phyloP scores from a whole-genome alignment of 2,888 invertebrate genomes.

The Mycalesis mineus region DNA sequence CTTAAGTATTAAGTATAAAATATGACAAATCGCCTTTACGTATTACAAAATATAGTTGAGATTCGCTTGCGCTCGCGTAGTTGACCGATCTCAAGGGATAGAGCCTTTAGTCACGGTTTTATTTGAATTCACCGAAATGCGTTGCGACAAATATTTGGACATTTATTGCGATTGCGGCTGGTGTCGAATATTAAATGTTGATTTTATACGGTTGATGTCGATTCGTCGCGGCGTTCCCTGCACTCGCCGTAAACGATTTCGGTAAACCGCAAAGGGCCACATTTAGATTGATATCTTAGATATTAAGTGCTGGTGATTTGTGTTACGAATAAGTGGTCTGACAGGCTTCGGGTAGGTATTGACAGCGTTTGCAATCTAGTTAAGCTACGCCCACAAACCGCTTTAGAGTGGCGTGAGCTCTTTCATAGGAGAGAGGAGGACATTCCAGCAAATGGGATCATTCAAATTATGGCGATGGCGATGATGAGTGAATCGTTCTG shows the following conservation, averaged over 20 bases:
- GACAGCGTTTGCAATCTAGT: background rate
- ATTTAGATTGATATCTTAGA: conserved; percentile 22
- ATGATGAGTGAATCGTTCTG: no score
- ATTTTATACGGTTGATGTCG: conserved; percentile 52
- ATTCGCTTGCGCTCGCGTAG: conserved; percentile 28
- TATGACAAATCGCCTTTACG: conserved; percentile 6
- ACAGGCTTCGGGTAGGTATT: background rate
- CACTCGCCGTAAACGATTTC: conserved; percentile 44
- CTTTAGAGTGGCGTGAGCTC: no score
- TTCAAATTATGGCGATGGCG: no score
- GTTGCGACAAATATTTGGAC: conserved; percentile 76
- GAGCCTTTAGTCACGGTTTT: conserved; percentile 71
- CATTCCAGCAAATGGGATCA: no score
- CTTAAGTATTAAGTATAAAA: conserved; percentile 29
- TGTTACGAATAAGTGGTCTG: background rate
- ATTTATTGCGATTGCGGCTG: conserved; percentile 63
- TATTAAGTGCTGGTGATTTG: conserved; percentile 12
- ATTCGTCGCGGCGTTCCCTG: conserved; percentile 60
- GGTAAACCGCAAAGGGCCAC: conserved; percentile 27
- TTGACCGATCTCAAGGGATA: conserved; percentile 71
- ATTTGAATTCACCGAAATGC: conserved; percentile 70
- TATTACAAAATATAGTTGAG: conserved; percentile 18
- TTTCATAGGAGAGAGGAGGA: no score
- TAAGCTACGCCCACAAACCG: background rate
- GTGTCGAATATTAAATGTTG: conserved; percentile 71